These are phyloP conservation scores for Manduca sexta DNA, from an alignment of 1,140 invertebrate species.

Conservation along the genomic window DNA sequence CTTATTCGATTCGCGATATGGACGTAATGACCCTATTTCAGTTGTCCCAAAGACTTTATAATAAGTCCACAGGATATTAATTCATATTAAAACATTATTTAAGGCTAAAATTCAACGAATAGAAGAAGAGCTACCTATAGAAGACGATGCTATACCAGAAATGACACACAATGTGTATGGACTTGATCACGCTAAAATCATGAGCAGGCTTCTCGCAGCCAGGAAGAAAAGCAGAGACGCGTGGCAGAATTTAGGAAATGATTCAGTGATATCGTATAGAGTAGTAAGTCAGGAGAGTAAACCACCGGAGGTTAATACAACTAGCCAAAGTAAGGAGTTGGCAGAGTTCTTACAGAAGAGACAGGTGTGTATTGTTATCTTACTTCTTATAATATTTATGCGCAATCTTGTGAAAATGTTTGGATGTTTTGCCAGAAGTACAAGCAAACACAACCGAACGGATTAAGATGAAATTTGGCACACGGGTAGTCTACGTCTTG, in stretches of 20 bases:
- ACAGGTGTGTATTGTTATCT: conserved; percentile 37
- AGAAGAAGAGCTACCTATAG: conserved; percentile 40
- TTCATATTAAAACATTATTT: conserved; percentile 11
- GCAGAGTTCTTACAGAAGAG: conserved; percentile 55
- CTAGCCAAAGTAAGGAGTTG: conserved; percentile 45
- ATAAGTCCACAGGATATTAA: too few species aligned
- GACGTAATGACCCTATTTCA: too few species aligned
- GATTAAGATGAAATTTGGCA: too few species aligned
- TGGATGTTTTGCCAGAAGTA: too few species aligned
- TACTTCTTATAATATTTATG: not conserved
- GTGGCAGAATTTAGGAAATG: conserved; percentile 49
- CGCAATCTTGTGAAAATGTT: too few species aligned
- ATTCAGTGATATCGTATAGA: conserved; percentile 47
- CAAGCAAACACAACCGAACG: too few species aligned
- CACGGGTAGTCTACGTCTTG: too few species aligned
- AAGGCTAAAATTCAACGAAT: conserved; percentile 69
- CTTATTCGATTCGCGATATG: too few species aligned
- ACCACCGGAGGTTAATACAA: conserved; percentile 20
- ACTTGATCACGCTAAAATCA: conserved; percentile 78
- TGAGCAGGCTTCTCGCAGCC: conserved; percentile 70
- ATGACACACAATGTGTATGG: conserved; percentile 84
- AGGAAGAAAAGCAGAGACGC: conserved; percentile 71
- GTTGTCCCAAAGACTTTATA: too few species aligned
- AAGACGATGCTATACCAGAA: conserved; percentile 64
- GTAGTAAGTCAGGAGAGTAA: conserved; percentile 4